Evolutionary conservation across 1,140 invertebrate genomes (phyloP).

Genomic region (Phthorimaea operculella): DNA sequence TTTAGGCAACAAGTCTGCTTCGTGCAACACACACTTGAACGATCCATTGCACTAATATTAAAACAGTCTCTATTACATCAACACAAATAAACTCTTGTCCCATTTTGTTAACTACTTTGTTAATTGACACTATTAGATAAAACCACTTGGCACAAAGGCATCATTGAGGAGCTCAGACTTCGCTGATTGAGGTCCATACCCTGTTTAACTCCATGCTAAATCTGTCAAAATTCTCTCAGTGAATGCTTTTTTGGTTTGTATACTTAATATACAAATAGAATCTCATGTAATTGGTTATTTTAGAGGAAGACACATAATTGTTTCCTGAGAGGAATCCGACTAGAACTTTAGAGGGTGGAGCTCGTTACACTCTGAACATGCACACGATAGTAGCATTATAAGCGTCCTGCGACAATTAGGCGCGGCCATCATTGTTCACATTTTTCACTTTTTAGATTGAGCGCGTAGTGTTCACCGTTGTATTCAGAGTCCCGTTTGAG

Average conservation of each 20-base stretch:
- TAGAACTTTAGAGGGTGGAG: conserved; percentile 54
- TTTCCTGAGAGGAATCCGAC: conserved; percentile 57
- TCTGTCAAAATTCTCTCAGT: conserved; percentile 60
- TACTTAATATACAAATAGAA: conserved; percentile 19
- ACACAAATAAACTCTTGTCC: conserved; percentile 60
- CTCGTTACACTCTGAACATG: conserved; percentile 27
- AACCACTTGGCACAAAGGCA: conserved; percentile 68
- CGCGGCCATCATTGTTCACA: conserved; percentile 61
- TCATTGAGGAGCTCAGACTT: conserved; percentile 2
- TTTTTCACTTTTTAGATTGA: conserved; percentile 67
- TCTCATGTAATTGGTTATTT: conserved; percentile 18
- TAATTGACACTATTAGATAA: conserved; percentile 66
- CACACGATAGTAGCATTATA: conserved; percentile 30
- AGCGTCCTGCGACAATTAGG: conserved; percentile 27
- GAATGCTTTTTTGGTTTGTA: conserved; percentile 16
- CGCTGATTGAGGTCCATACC: conserved; percentile 54
- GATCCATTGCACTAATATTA: conserved; percentile 60
- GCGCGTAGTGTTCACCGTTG: conserved; percentile 51
- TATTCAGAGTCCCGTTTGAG: conserved; percentile 61
- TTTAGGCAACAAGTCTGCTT: conserved; percentile 42
- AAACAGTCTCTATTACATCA: conserved; percentile 53
- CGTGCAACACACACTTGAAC: conserved; percentile 33
- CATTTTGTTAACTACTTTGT: conserved; percentile 57
- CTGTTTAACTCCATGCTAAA: conserved; percentile 54
- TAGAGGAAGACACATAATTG: conserved; percentile 44